Evolutionary conservation across 2,888 invertebrate species (phyloP), one percentile per base, ranked within the genome.

Genomic region (Pogonocherus hispidulus): DNA sequence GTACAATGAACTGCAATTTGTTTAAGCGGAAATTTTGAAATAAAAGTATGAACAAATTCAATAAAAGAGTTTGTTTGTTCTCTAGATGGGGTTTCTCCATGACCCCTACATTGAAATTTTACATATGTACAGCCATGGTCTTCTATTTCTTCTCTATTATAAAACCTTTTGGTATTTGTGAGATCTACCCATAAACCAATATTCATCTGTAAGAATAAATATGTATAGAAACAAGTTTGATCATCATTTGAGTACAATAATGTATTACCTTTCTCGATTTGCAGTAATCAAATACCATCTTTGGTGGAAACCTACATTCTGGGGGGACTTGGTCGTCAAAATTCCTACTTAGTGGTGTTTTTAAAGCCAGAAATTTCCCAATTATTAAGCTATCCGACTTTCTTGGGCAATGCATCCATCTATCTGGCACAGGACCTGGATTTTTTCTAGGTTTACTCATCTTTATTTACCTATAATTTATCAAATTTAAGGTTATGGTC

Each of bases 171-270:
- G 0, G 99, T 99, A 82, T 98, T 97, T 0, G 99, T 99, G 73
- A 99, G 87, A 86, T 99, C 99, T 71, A 99, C 93, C 96, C 99
- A 97, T 20, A 99, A 85, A 0, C 99, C 99, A 67, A 99, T 86
- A 82, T 94, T 95, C 16, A 92, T 86, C 95, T 96, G 19, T 1
- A 60, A 60, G 54, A 16, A 72, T 68, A 35, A 51, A 63, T 9
- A 41, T 11, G 8, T 19, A 44, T 18, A 47, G 19, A 23, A 56
- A 19, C 19, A n/a, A n/a, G n/a, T n/a, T n/a, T n/a, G n/a, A n/a
- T n/a, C 20, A 41, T 37, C 9, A 23, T 4, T 3, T 22, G 35
- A 14, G 55, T 27, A 32, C 4, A 27, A 14, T 41, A 32, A 54
- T 20, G 19, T 60, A 84, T 82, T 86, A 95, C 92, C 88, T 94